These are phyloP conservation scores for Cryptotermes secundus DNA, from an alignment of 1,140 invertebrate species.

Conservation along the genomic window DNA sequence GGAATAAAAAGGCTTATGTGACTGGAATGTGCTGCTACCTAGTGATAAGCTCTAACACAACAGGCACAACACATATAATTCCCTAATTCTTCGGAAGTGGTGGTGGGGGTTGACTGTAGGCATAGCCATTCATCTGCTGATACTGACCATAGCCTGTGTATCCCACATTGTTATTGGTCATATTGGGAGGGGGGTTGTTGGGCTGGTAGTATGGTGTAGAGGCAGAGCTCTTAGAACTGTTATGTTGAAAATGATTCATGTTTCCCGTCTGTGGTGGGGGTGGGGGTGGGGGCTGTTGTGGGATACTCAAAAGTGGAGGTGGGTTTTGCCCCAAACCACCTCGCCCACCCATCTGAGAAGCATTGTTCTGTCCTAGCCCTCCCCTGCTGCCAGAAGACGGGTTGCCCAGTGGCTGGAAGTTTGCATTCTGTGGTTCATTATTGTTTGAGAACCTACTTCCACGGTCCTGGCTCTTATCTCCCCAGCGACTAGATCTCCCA, in stretches of 20 bases:
- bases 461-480: conserved; percentile 19
- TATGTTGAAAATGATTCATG: neutral
- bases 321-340: neutral
- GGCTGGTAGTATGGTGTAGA: neutral
- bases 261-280: neutral
- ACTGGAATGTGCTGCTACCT: conserved; percentile 6
- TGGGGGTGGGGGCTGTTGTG: neutral
- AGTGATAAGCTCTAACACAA: conserved; percentile 8
- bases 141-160: neutral
- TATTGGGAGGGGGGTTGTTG: neutral
- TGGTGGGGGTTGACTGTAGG: conserved; percentile 23
- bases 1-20: neutral
- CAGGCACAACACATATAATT: neutral
- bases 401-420: conserved; percentile 1
- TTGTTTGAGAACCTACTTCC: conserved; percentile 27
- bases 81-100: conserved; percentile 23
- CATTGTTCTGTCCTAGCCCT: conserved; percentile 10
- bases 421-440: conserved; percentile 18
- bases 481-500: conserved; percentile 19
- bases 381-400: neutral
- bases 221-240: neutral
- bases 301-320: conserved; percentile 21
- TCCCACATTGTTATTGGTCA: neutral
- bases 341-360: neutral
- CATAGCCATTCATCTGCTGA: conserved; percentile 23